Percentiles rank a stretch among this genome's conserved stretches.
phyloP scores from a whole-genome alignment of 2,113 vertebrate genomes.

The Ceratotherium simum region DNA sequence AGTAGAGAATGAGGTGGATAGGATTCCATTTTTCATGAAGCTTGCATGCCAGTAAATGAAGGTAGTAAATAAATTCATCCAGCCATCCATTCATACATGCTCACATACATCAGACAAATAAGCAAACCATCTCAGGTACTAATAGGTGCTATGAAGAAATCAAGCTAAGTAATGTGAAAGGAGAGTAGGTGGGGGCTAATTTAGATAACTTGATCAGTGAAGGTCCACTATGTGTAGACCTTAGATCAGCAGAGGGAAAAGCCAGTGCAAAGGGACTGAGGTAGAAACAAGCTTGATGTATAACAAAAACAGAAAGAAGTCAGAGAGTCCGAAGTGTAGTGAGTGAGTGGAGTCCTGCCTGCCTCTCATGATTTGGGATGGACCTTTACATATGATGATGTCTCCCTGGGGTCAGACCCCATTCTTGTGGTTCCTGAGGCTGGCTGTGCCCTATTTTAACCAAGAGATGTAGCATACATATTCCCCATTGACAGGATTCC shows the following conservation, averaged over 20 bases:
- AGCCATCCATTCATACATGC: background rate
- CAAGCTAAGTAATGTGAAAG: constrained; percentile 1
- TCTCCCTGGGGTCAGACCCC: background rate
- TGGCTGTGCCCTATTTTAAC: background rate
- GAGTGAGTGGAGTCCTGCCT: background rate
- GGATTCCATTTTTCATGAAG: background rate
- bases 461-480: background rate
- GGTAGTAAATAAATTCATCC: background rate
- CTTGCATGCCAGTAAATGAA: background rate
- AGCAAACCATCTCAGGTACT: background rate
- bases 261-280: background rate
- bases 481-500: background rate
- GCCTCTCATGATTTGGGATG: background rate
- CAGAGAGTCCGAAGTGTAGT: background rate
- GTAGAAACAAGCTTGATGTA: background rate
- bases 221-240: background rate
- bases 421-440: background rate
- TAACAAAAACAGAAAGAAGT: background rate
- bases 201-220: background rate
- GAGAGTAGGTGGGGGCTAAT: background rate
- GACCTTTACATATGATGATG: background rate
- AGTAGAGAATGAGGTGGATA: background rate
- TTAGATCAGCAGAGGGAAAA: background rate
- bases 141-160: background rate
- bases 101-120: background rate